These are phyloP conservation scores for Machimus rusticus DNA, from an alignment of 2,888 invertebrate genomes.

Conservation along the genomic window DNA sequence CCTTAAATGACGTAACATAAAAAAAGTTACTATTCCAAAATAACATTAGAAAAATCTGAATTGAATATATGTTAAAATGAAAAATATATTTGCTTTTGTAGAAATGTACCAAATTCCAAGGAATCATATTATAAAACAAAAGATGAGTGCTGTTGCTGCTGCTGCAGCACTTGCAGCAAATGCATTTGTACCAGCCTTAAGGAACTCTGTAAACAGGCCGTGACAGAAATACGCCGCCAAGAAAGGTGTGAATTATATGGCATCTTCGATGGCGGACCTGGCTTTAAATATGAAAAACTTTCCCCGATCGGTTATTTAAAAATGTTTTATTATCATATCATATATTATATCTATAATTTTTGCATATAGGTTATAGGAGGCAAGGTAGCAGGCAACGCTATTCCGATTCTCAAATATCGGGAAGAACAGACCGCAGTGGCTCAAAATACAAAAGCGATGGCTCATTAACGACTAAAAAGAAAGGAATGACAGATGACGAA, in stretches of 20 bases:
- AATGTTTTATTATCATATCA: neutral
- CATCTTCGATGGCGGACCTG: conserved; percentile 56
- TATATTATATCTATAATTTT: neutral
- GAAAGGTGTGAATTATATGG: conserved; percentile 53
- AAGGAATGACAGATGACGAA: neutral
- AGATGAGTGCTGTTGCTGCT: neutral
- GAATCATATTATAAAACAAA: neutral
- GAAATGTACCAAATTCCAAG: neutral
- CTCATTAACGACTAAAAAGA: neutral
- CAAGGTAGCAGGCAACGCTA: neutral
- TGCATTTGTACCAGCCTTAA: conserved; percentile 53
- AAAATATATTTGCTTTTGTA: neutral
- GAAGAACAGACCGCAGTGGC: neutral
- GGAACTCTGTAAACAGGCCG: conserved; percentile 55
- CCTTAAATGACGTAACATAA: too few relatives aligned
- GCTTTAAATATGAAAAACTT: conserved; percentile 48
- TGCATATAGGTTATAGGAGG: neutral
- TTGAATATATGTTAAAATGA: neutral
- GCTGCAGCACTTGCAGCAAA: neutral
- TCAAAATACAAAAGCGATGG: neutral
- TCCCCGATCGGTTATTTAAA: neutral
- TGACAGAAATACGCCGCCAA: conserved; percentile 51
- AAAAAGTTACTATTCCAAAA: too few relatives aligned
- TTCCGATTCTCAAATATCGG: neutral
- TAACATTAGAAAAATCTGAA: too few relatives aligned